Evolutionary conservation across 2,888 invertebrate genomes (phyloP).

Genomic region (Frankliniella fusca): DNA sequence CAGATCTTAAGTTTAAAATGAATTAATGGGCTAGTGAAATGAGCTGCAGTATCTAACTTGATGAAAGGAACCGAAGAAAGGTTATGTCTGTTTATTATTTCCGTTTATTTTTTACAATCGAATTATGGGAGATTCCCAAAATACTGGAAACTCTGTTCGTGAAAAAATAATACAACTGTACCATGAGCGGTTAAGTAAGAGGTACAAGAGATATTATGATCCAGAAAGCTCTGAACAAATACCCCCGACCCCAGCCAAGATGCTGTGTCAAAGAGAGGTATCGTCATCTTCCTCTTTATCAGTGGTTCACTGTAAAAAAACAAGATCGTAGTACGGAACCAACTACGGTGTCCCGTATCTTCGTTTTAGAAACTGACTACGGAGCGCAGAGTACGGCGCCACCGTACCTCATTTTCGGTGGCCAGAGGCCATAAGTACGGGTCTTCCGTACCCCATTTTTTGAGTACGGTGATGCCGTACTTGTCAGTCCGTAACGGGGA

Average conservation of each 20-base stretch:
- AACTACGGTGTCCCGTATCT: too few relatives aligned
- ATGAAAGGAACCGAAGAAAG: neutral
- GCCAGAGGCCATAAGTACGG: too few relatives aligned
- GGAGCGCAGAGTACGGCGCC: too few relatives aligned
- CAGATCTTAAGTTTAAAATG: neutral
- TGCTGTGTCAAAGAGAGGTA: neutral
- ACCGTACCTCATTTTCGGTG: too few relatives aligned
- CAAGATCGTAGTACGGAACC: too few relatives aligned
- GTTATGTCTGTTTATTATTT: neutral
- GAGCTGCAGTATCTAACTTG: neutral
- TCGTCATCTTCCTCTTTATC: too few relatives aligned
- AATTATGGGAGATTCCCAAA: neutral
- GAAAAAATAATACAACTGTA: neutral
- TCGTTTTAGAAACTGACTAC: too few relatives aligned
- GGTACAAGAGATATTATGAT: slow-evolving; percentile 1
- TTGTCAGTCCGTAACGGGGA: too few relatives aligned
- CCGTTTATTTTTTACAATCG: neutral
- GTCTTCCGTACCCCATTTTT: too few relatives aligned
- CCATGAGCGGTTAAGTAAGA: neutral
- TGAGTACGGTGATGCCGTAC: too few relatives aligned
- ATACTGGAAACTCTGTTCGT: neutral
- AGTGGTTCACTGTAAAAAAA: too few relatives aligned
- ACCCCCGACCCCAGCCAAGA: neutral
- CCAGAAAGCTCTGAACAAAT: neutral
- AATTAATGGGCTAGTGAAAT: neutral